A percentile compares a stretch with the other conserved stretches of the same genome.
These are phyloP conservation scores for Chamaedrilus cognettii DNA, from an alignment of 2,888 invertebrate species.

Conservation along the genomic window DNA sequence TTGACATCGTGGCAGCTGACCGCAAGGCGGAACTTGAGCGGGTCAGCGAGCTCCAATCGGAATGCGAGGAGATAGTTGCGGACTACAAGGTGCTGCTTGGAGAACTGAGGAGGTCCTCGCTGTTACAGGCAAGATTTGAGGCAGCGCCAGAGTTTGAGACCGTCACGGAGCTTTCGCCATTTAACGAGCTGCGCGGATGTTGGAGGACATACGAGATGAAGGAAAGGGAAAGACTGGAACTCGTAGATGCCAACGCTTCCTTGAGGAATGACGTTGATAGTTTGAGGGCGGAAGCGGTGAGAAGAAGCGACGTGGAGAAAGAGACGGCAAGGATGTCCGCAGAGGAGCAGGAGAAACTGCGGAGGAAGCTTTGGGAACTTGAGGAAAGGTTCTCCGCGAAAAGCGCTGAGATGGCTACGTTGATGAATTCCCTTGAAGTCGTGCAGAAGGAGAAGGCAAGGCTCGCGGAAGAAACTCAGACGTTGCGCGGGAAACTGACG, in stretches of 20 bases:
- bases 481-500: background rate
- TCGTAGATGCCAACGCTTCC: background rate
- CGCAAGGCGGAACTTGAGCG: slow-evolving; percentile 8
- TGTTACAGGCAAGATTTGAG: background rate
- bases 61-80: slow-evolving; percentile 2
- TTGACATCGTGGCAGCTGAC: background rate
- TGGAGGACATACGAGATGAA: slow-evolving; percentile 3
- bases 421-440: background rate
- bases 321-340: too few relatives aligned
- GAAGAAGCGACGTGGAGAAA: background rate
- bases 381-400: background rate
- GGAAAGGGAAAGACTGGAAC: background rate
- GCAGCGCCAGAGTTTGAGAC: background rate
- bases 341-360: background rate
- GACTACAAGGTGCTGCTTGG: slow-evolving; percentile 9
- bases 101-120: background rate
- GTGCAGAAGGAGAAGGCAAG: background rate
- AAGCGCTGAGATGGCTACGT: slow-evolving; percentile 3
- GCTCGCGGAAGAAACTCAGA: background rate
- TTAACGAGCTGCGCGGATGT: slow-evolving; percentile 4
- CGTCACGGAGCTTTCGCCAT: background rate
- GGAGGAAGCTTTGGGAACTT: slow-evolving; percentile 1
- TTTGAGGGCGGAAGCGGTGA: background rate
- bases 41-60: background rate
- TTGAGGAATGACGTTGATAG: background rate